These are phyloP conservation scores for Achroia grisella DNA, from an alignment of 1,140 invertebrate species.

Conservation along the genomic window DNA sequence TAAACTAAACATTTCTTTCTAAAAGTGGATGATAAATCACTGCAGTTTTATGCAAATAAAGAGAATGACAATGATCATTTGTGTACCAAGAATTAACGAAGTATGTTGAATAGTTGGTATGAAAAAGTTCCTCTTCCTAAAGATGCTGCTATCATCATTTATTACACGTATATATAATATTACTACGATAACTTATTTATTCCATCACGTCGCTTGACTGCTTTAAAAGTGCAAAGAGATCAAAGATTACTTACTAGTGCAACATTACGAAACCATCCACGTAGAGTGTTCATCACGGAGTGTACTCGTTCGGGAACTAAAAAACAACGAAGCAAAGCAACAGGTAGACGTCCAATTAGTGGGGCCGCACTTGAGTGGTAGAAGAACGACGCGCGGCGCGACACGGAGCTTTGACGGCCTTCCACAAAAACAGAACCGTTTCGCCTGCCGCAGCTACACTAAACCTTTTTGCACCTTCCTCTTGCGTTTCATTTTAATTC, in stretches of 20 bases:
- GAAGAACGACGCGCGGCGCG: slow-evolving; percentile 32
- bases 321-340: slow-evolving; percentile 57
- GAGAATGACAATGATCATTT: too few relatives aligned
- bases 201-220: not conserved
- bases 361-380: slow-evolving; percentile 46
- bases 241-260: slow-evolving; percentile 21
- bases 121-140: too few relatives aligned
- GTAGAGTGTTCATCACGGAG: slow-evolving; percentile 48
- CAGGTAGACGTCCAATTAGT: slow-evolving; percentile 70
- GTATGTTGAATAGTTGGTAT: too few relatives aligned
- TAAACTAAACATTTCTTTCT: too few relatives aligned
- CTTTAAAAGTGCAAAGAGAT: slow-evolving; percentile 20
- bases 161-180: too few relatives aligned
- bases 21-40: too few relatives aligned
- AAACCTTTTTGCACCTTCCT: slow-evolving; percentile 50
- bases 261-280: slow-evolving; percentile 49
- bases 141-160: too few relatives aligned
- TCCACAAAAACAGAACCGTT: slow-evolving; percentile 56
- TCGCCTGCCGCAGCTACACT: slow-evolving; percentile 44
- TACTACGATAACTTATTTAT: not conserved
- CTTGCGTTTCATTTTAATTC: slow-evolving; percentile 50
- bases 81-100: too few relatives aligned
- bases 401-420: slow-evolving; percentile 53
- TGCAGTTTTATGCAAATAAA: too few relatives aligned
- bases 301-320: slow-evolving; percentile 35